These are phyloP conservation scores for Oxystoma pomonae DNA, from an alignment of 2,888 invertebrate species.

Conservation along the genomic window DNA sequence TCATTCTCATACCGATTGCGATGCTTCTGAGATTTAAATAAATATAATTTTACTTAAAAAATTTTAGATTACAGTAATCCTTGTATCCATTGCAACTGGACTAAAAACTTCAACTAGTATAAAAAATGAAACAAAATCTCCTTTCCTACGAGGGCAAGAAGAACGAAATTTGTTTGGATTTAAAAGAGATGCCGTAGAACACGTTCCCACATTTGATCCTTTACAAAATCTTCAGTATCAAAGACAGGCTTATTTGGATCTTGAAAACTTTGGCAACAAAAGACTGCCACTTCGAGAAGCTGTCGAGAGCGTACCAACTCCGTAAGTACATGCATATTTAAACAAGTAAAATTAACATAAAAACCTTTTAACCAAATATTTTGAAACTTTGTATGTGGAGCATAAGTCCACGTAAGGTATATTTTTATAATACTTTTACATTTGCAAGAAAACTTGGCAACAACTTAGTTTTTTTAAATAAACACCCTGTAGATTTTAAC, in stretches of 20 bases:
- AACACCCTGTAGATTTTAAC: too few species aligned
- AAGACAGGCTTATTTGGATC: constrained; percentile 31
- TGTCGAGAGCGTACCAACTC: constrained; percentile 66
- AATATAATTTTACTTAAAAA: too few species aligned
- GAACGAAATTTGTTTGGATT: constrained; percentile 31
- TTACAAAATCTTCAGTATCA: constrained; percentile 1
- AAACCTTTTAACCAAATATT: constrained; percentile 4
- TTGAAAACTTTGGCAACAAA: constrained; percentile 44
- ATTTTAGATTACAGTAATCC: neutral
- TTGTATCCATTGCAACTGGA: neutral
- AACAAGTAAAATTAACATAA: too few species aligned
- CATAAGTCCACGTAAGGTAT: too few species aligned
- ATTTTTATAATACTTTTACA: too few species aligned
- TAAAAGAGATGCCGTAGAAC: constrained; percentile 49
- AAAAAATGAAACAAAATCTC: neutral
- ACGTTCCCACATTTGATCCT: constrained; percentile 35
- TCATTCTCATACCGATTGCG: too few species aligned
- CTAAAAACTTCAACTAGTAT: neutral
- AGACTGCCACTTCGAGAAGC: constrained; percentile 67
- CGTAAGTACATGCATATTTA: constrained; percentile 40
- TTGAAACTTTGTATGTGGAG: too few species aligned
- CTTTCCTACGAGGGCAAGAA: neutral
- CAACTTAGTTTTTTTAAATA: too few species aligned
- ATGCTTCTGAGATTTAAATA: too few species aligned
- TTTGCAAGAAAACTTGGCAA: too few species aligned